Base-by-base conservation (phyloP, 2,797 vertebrate genomes). In the Rhinogobio ventralis region DNA sequence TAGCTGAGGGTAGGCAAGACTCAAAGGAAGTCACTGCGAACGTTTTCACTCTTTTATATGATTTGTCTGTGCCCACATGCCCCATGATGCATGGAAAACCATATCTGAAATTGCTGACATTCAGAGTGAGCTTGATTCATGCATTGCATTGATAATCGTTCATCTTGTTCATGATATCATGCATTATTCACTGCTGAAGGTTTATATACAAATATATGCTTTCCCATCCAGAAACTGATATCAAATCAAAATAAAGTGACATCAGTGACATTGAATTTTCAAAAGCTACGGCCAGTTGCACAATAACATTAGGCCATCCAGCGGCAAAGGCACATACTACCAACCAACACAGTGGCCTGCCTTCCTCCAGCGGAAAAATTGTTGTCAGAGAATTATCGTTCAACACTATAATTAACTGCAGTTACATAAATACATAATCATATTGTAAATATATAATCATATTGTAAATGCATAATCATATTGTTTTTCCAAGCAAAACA, bases 401-500 rank as follows among this genome's bases (percentile, higher is more conserved):
- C 25, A 13, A 55, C 30, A 4, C 11, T 75, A 14, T 75, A 75
- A 75, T 55, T 36, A 30, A 55, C 30, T 36, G 11, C 51, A n/a
- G 73, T 60, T 77, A 3, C 9, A 8, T 36, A 28, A 60, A 77
- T 62, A 19, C 75, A 62, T 77, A 77, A 77, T 77, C 74, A 42
- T 60, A n/a, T 76, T 76, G 13, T n/a, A 53, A 39, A 75, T 51
- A 7, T 2, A 0, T 75, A 75, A 76, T 76, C 53, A 39, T 39
- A 76, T 77, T 60, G 14, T 19, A 60, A 55, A 19, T 42, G 53
- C 36, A 42, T 77, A 60, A 77, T 77, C 75, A 23, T 45, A 73
- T 82, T 73, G 36, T 36, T 42, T 81, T 71, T 72, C 67, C 51
- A 71, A 72, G 25, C 36, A 71, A 60, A 71, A 71, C 51, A 39